A percentile compares a stretch with the other conserved stretches of the same genome.
Evolutionary conservation across 2,888 invertebrate species (phyloP).

Genomic region (Cataglyphis altisquamis): DNA sequence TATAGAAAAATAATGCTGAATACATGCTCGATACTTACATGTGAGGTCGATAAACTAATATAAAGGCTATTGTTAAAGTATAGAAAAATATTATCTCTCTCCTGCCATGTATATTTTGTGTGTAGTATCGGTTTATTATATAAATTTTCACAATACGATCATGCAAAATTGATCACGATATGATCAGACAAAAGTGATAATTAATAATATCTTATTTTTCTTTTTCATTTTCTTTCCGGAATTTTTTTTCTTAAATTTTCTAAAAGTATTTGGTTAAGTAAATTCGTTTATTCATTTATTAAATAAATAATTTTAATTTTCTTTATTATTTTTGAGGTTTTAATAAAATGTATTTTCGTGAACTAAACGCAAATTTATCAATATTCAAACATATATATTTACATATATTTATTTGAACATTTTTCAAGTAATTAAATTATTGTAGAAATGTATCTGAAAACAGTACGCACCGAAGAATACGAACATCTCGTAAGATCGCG

Average conservation of each 20-base stretch:
- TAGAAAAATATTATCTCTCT: not conserved
- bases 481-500: not conserved
- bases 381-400: not conserved
- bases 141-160: not conserved
- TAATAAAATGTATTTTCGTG: not conserved
- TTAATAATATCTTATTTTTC: not conserved
- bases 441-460: not conserved
- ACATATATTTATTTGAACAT: not conserved
- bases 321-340: not conserved
- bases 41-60: slow-evolving; percentile 23
- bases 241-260: not conserved
- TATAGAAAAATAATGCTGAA: not conserved
- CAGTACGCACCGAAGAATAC: not conserved
- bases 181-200: not conserved
- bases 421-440: not conserved
- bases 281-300: not conserved
- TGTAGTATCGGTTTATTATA: not conserved
- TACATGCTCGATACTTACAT: slow-evolving; percentile 1
- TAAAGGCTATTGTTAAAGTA: not conserved
- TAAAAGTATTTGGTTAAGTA: not conserved
- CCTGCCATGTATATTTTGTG: not conserved
- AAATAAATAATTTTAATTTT: not conserved
- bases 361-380: not conserved
- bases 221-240: not conserved
- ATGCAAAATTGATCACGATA: not conserved